Evolutionary conservation across 2,888 invertebrate species (phyloP).

Genomic region (Synanthedon formicaeformis): DNA sequence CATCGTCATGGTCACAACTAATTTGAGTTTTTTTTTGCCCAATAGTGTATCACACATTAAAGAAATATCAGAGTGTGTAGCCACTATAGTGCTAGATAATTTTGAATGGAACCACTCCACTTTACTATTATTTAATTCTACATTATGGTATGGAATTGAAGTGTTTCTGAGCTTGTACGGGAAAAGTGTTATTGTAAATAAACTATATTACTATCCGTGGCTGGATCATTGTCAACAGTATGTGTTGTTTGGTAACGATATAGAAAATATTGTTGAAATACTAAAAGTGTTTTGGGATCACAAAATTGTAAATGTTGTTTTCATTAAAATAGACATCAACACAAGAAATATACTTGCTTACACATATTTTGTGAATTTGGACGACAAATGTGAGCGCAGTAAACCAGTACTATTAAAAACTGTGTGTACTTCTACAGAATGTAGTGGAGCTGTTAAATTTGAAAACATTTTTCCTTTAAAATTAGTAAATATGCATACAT

Average conservation of each 20-base stretch:
- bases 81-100: constrained; percentile 35
- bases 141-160: constrained; percentile 25
- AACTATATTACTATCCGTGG: constrained; percentile 18
- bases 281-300: constrained; percentile 34
- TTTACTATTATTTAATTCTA: constrained; percentile 37
- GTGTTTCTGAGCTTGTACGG: constrained; percentile 29
- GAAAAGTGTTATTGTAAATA: constrained; percentile 29
- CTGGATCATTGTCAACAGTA: constrained; percentile 19
- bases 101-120: constrained; percentile 41
- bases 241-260: constrained; percentile 30
- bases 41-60: constrained; percentile 7
- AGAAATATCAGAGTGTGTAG: constrained; percentile 30
- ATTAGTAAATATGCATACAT: constrained; percentile 32
- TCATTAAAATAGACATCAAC: constrained; percentile 20
- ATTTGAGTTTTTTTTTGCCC: constrained; percentile 7
- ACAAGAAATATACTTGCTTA: constrained; percentile 9
- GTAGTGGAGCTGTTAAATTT: constrained; percentile 8
- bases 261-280: constrained; percentile 21
- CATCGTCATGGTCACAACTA: not conserved
- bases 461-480: constrained; percentile 30
- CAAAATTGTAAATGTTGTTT: constrained; percentile 39
- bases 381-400: constrained; percentile 26
- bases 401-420: constrained; percentile 22
- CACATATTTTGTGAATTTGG: constrained; percentile 36
- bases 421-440: constrained; percentile 12